Evolutionary conservation across 2,888 invertebrate species (phyloP).

Genomic region (Agrilus mali): DNA sequence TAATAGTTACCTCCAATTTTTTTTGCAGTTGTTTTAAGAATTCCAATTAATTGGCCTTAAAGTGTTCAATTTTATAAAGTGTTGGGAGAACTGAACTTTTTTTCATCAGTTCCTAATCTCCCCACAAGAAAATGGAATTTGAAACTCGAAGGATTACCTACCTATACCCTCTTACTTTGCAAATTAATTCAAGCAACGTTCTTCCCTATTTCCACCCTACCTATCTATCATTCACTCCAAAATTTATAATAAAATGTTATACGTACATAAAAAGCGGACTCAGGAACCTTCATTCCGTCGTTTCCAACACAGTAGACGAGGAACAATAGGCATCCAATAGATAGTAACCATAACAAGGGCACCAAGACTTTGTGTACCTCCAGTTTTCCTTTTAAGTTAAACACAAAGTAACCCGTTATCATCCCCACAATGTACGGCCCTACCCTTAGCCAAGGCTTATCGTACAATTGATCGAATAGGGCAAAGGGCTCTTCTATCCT

Average conservation of each 20-base stretch:
- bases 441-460: conserved; percentile 73
- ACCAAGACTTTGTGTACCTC: conserved; percentile 44
- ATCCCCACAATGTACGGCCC: conserved; percentile 73
- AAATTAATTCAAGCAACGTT: too few species aligned
- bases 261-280: conserved; percentile 64
- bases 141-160: too few species aligned
- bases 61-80: too few species aligned
- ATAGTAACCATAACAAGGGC: conserved; percentile 44
- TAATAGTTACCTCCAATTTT: too few species aligned
- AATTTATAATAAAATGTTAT: not conserved
- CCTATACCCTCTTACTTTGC: too few species aligned
- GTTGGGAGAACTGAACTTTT: too few species aligned
- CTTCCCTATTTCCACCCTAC: too few species aligned
- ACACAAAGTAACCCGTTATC: conserved; percentile 59
- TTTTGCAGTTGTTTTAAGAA: too few species aligned
- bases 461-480: conserved; percentile 69
- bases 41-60: too few species aligned
- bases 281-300: conserved; percentile 49
- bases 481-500: conserved; percentile 71
- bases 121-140: too few species aligned
- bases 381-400: conserved; percentile 52
- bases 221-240: too few species aligned
- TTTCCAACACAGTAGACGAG: conserved; percentile 59
- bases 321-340: conserved; percentile 45
- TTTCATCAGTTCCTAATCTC: too few species aligned